These are phyloP conservation scores for Calliopum simillimum DNA, from an alignment of 2,888 invertebrate species.

Conservation along the genomic window DNA sequence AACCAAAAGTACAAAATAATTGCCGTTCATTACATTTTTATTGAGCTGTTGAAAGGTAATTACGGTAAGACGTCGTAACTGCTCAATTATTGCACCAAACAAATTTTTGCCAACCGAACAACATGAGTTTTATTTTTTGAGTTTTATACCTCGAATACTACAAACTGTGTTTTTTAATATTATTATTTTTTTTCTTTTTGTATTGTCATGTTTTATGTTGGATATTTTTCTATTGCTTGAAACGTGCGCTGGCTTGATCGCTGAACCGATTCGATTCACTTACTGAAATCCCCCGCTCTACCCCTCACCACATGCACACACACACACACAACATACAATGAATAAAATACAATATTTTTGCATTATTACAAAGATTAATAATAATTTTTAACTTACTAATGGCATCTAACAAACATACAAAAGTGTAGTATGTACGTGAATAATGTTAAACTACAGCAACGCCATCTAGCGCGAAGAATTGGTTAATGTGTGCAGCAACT, in stretches of 20 bases:
- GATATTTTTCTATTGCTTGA: not conserved
- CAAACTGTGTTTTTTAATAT: not conserved
- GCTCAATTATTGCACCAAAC: constrained; percentile 35
- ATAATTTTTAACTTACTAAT: not conserved
- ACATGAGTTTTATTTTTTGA: not conserved
- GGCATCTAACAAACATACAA: not conserved
- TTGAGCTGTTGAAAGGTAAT: constrained; percentile 39
- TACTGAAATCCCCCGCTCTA: not conserved
- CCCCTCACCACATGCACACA: no score
- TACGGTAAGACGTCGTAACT: constrained; percentile 35
- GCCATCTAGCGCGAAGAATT: constrained; percentile 16
- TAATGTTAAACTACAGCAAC: not conserved
- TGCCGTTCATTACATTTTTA: constrained; percentile 39
- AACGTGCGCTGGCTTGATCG: not conserved
- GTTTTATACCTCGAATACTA: not conserved
- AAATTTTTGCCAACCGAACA: constrained; percentile 13
- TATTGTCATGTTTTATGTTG: not conserved
- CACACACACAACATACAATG: no score
- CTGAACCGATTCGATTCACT: not conserved
- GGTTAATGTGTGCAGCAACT: constrained; percentile 19
- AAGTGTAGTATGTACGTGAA: not conserved
- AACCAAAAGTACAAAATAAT: constrained; percentile 16
- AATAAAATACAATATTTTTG: no score
- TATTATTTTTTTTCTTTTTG: not conserved
- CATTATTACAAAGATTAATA: no score